These are phyloP conservation scores for Oreochromis niloticus DNA, from an alignment of 2,113 vertebrate genomes.

Conservation along the genomic window DNA sequence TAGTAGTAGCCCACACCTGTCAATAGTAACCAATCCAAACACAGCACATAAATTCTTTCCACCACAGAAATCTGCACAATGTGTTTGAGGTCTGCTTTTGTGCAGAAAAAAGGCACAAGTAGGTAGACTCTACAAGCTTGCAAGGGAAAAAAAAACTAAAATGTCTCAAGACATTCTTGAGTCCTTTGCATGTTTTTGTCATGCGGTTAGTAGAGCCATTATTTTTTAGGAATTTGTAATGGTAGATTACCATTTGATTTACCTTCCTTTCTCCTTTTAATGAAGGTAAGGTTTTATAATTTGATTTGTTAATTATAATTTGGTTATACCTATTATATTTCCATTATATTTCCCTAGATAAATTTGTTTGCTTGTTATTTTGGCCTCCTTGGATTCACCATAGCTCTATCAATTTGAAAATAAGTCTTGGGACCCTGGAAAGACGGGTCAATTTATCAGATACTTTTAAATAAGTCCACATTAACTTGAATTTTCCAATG, in stretches of 20 bases:
- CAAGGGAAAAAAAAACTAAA: rapidly evolving
- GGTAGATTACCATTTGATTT: neutral
- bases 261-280: neutral
- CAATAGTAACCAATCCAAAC: neutral
- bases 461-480: neutral
- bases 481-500: neutral
- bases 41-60: neutral
- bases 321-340: neutral
- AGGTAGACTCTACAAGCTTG: neutral
- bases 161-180: neutral
- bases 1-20: neutral
- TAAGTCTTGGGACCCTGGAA: neutral
- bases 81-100: neutral
- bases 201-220: neutral
- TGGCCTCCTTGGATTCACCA: neutral
- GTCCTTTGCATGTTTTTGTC: neutral
- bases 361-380: neutral
- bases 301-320: neutral
- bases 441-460: neutral
- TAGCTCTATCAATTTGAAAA: neutral
- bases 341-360: neutral
- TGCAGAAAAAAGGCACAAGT: neutral
- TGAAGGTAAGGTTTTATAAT: neutral
- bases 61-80: neutral
- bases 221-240: neutral